Conservation (phyloP, 2,113 vertebrate species). For the Carlito syrichta region DNA sequence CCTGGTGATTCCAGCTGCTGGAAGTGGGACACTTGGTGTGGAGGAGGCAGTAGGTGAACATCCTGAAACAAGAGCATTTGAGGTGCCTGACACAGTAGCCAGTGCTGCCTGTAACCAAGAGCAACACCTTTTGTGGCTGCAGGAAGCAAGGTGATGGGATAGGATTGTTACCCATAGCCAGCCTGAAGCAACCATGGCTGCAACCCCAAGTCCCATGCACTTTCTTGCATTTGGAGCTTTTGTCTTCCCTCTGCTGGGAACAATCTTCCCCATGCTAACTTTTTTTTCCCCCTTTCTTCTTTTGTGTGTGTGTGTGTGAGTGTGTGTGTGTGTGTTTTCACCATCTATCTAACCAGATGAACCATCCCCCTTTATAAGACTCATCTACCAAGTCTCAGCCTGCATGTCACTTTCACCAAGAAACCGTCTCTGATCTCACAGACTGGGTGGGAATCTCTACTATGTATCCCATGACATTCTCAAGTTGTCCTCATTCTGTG, state of each 20-base stretch:
- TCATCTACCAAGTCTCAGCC: not conserved
- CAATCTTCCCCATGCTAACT: not conserved
- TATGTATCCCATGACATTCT: not conserved
- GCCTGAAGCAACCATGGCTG: not conserved
- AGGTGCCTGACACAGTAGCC: not conserved
- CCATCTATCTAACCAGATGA: too few relatives aligned
- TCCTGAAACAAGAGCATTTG: not conserved
- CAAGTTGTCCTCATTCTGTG: not conserved
- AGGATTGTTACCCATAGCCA: not conserved
- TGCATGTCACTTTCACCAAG: not conserved
- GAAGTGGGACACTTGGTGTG: not conserved
- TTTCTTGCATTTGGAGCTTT: not conserved
- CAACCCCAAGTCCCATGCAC: not conserved
- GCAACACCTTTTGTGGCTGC: not conserved
- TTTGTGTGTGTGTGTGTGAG: too few relatives aligned
- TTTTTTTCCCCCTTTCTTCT: too few relatives aligned
- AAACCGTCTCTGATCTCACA: not conserved
- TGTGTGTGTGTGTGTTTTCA: too few relatives aligned
- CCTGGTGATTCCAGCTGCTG: not conserved
- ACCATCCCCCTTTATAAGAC: not conserved
- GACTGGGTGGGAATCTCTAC: not conserved
- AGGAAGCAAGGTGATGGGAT: not conserved
- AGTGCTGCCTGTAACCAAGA: conserved; percentile 10
- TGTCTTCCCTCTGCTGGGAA: not conserved
- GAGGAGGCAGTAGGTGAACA: not conserved